Base-by-base conservation (phyloP, 2,888 invertebrate species). In the Entomobrya multifasciata region DNA sequence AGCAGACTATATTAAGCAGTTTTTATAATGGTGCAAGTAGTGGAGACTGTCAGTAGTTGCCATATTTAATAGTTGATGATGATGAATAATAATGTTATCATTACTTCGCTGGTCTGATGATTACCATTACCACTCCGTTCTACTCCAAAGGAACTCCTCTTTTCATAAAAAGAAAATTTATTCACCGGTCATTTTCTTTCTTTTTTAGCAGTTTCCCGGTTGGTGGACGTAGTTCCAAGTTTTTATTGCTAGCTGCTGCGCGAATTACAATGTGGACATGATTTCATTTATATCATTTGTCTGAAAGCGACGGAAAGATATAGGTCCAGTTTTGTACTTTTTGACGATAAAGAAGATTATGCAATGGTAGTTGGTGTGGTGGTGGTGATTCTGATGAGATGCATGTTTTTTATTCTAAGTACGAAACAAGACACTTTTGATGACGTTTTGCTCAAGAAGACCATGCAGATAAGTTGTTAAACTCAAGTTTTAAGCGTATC, bases 11-110 rank as follows among this genome's bases (percentile, higher is more conserved):
- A 57, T 25, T 22, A 30, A 57, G n/a, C 10, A 25, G 22, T 82
- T 72, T 55, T 20, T 27, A 67, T 44, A 15, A 30, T 76, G 80
- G n/a, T 49, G 22, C 49, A 55, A 62, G 65, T 30, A 57, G 47
- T 76, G 49, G n/a, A 57, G 6, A 86, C 76, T 86, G 86, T 86
- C 65, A 86, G 86, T 76, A 65, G 82, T 62, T 76, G 77, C 77
- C 83, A 55, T 76, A 83, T 83, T 82, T 49, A 82, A 82, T 74
- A 47, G 41, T 49, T 72, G 82, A 82, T 81, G 81, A 81, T 77
- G 83, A 76, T 83, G 83, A 83, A 83, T 83, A 83, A 77, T 83
- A 83, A 83, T 83, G 74, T 83, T 67, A 77, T 83, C 65, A 81
- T 70, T 81, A 81, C 72, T n/a, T n/a, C n/a, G n/a, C n/a, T n/a